A percentile compares a stretch with the other conserved stretches of the same genome.
phyloP scores from a whole-genome alignment of 1,140 invertebrate genomes.

The Helicoverpa zea region DNA sequence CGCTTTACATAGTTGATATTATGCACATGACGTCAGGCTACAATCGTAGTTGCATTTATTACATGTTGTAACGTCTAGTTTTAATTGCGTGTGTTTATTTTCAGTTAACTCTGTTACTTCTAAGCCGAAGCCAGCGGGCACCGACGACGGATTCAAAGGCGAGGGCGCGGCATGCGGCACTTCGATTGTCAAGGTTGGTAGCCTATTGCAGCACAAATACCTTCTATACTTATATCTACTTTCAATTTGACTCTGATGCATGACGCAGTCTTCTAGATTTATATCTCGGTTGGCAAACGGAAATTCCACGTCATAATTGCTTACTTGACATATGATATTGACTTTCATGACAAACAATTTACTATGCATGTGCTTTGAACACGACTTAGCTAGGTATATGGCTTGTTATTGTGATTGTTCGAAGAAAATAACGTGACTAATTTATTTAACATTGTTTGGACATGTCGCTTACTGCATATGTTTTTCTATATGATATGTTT shows the following conservation, averaged over 20 bases:
- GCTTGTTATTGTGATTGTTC: background rate
- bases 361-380: background rate
- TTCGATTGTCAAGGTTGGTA: conserved; percentile 88
- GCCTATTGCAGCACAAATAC: background rate
- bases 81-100: conserved; percentile 57
- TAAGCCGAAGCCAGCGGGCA: conserved; percentile 89
- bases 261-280: background rate
- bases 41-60: conserved; percentile 1
- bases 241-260: too few relatives aligned
- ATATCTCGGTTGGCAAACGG: conserved; percentile 1
- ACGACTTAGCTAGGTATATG: background rate
- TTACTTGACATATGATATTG: conserved; percentile 12
- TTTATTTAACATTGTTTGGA: background rate
- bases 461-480: background rate
- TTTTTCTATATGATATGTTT: background rate
- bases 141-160: conserved; percentile 91
- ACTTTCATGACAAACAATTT: conserved; percentile 18
- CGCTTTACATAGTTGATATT: background rate
- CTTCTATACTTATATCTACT: background rate
- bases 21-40: background rate
- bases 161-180: conserved; percentile 90
- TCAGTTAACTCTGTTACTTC: conserved; percentile 74
- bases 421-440: conserved; percentile 1
- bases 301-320: conserved; percentile 2
- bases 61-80: conserved; percentile 3